phyloP scores from a whole-genome alignment of 2,113 vertebrate species.

The Bostrychus sinensis region DNA sequence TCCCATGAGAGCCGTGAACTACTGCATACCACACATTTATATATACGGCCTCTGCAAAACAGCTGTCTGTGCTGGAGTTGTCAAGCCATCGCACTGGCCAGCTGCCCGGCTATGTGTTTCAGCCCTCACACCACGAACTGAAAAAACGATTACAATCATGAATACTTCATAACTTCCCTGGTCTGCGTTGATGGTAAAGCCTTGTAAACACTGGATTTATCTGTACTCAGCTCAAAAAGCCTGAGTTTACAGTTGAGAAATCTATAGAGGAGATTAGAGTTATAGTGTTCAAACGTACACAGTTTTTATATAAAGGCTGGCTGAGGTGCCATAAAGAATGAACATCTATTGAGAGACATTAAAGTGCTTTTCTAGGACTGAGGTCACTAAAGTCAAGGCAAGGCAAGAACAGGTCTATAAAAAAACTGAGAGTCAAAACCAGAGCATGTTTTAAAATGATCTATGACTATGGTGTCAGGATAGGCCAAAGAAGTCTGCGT shows the following conservation, averaged over 20 bases:
- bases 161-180: conserved; percentile 29
- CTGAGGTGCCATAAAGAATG: not conserved
- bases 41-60: conserved; percentile 45
- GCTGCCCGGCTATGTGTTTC: conserved; percentile 32
- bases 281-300: not conserved
- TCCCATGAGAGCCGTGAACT: conserved; percentile 63
- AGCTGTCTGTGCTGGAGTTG: conserved; percentile 59
- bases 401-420: no score
- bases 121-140: conserved; percentile 17
- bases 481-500: no score
- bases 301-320: conserved; percentile 5
- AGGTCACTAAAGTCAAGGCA: no score
- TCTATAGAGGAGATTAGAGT: conserved; percentile 15
- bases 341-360: not conserved
- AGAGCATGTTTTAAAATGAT: no score
- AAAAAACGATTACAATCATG: conserved; percentile 20
- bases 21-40: conserved; percentile 54
- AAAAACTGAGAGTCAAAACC: no score
- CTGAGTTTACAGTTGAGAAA: conserved; percentile 22
- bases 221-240: conserved; percentile 5
- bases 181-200: conserved; percentile 8
- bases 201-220: conserved; percentile 13
- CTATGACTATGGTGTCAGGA: no score
- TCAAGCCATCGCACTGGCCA: conserved; percentile 40
- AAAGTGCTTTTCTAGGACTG: not conserved